These are phyloP conservation scores for Armadillidium nasatum DNA, from an alignment of 1,140 invertebrate genomes.

Conservation along the genomic window DNA sequence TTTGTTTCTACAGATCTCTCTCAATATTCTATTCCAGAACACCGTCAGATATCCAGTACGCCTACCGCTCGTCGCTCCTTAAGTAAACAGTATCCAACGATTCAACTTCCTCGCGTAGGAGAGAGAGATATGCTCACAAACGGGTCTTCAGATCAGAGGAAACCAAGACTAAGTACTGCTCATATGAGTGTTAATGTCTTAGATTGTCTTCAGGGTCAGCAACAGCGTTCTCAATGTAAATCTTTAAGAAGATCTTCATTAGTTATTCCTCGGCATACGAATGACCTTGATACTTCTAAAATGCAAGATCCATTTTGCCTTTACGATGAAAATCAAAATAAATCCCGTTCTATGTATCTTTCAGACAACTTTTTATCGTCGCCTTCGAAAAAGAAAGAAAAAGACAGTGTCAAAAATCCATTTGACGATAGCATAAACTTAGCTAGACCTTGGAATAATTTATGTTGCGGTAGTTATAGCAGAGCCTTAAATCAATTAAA, in stretches of 20 bases:
- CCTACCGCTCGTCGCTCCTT: background rate
- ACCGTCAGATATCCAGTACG: background rate
- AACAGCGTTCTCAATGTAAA: background rate
- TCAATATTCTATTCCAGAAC: background rate
- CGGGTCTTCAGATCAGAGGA: background rate
- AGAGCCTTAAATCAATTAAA: background rate
- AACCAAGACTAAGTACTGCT: background rate
- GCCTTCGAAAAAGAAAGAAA: background rate
- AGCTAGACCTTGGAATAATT: slow-evolving; percentile 1
- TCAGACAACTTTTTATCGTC: background rate
- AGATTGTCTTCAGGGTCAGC: background rate
- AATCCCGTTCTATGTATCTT: background rate
- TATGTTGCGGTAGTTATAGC: background rate
- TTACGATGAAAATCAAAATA: background rate
- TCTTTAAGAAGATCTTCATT: background rate
- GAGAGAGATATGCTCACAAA: background rate
- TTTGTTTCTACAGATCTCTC: background rate
- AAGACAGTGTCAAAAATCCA: background rate
- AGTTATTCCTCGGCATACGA: background rate
- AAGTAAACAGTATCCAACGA: background rate
- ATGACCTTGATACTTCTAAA: background rate
- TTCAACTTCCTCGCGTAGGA: background rate
- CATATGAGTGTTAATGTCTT: background rate
- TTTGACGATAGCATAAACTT: background rate
- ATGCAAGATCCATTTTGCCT: background rate